phyloP scores from a whole-genome alignment of 2,113 vertebrate genomes.

The Albula glossodonta region DNA sequence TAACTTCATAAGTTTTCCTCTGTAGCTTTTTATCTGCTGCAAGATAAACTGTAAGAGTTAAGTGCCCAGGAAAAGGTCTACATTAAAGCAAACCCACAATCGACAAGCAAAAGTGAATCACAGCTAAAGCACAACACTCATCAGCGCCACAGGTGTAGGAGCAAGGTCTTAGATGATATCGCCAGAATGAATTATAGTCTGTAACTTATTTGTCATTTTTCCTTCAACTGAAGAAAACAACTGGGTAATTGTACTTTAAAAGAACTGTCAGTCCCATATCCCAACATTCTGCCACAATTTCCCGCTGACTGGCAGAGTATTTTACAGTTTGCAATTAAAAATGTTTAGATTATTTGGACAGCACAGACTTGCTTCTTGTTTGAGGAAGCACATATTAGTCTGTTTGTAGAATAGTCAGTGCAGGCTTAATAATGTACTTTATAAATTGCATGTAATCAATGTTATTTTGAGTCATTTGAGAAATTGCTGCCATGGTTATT shows the following conservation, averaged over 20 bases:
- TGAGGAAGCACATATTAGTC: not conserved
- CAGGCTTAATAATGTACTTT: too few species aligned
- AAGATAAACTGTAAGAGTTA: too few species aligned
- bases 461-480: too few species aligned
- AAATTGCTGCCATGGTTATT: too few species aligned
- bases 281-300: not conserved
- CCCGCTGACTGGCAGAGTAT: not conserved
- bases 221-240: not conserved
- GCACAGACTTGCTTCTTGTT: not conserved
- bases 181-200: not conserved
- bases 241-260: constrained; percentile 1
- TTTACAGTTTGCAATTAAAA: not conserved
- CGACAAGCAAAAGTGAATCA: not conserved
- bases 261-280: constrained; percentile 1
- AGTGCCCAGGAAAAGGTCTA: not conserved
- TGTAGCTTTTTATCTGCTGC: too few species aligned
- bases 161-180: constrained; percentile 4
- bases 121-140: not conserved
- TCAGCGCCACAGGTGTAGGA: not conserved
- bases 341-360: not conserved
- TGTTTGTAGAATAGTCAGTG: not conserved
- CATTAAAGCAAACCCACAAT: not conserved
- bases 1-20: too few species aligned
- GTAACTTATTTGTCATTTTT: not conserved
- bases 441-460: too few species aligned